A percentile compares a stretch with the other conserved stretches of the same genome.
phyloP scores from a whole-genome alignment of 2,797 vertebrate species.

The Glyptemys insculpta region DNA sequence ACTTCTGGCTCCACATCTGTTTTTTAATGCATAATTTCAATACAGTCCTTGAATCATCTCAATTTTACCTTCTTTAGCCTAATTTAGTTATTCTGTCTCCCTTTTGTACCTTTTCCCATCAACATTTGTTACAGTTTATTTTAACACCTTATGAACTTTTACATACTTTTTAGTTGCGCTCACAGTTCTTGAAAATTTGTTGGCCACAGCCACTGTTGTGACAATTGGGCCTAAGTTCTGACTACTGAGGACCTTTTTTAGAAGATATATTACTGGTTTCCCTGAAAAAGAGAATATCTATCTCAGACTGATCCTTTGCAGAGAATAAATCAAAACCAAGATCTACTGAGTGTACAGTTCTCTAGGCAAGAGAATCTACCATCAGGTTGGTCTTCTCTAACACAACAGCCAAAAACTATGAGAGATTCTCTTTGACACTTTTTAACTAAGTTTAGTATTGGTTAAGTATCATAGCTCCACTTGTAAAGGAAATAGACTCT shows the following conservation, averaged over 20 bases:
- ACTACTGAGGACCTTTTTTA: conserved; percentile 11
- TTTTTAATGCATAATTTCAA: not conserved
- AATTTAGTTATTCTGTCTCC: not conserved
- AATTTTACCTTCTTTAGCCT: not conserved
- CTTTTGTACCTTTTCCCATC: not conserved
- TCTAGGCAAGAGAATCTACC: conserved; percentile 37
- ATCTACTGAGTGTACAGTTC: not conserved
- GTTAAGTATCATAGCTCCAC: not conserved
- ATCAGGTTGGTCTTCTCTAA: conserved; percentile 14
- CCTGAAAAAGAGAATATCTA: not conserved
- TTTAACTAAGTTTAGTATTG: not conserved
- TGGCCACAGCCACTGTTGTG: no score
- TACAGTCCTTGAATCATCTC: not conserved
- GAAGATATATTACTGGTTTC: not conserved
- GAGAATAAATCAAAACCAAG: conserved; percentile 29
- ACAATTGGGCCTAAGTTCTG: not conserved
- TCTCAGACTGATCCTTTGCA: conserved; percentile 41
- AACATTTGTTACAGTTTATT: not conserved
- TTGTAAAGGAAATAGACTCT: conserved; percentile 9
- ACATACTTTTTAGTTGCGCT: not conserved
- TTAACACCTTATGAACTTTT: not conserved
- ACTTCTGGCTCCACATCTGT: not conserved
- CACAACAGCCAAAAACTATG: conserved; percentile 12
- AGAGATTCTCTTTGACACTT: not conserved
- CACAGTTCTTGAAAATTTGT: not conserved